Base-by-base conservation (phyloP, 2,888 invertebrate genomes). In the Ecdyonurus torrentis region DNA sequence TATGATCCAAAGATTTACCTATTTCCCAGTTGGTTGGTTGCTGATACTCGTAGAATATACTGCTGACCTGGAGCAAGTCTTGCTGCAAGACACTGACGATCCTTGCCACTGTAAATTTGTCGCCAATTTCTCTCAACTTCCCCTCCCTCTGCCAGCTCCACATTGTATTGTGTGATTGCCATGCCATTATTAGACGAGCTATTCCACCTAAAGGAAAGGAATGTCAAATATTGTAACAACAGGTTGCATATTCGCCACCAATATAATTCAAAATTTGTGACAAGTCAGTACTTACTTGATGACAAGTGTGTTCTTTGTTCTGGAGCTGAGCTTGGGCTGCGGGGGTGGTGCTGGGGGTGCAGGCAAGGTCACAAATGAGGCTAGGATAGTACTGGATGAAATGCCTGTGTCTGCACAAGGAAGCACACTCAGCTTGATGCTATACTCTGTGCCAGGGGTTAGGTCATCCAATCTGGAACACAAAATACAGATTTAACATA, bases 361-460 rank as follows among this genome's bases (percentile, higher is more conserved):
- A 64, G 87, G 74, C 23, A 86, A 85, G 37, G 93, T 93, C 67
- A 82, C 82, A 77, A 93, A 91, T 68, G 84, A 85, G 65, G 86
- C 83, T 63, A 89, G 85, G 71, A 87, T 87, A 20, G 55, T 55
- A 22, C 15, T 20, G 65, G 89, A 88, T 7, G 86, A 83, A 52
- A 83, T 81, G 61, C 91, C 91, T 66, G 84, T 83, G 66, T 86
- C 72, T 71, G 84, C 85, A 67, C 90, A 88, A 66, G 87, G 76
- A 70, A 86, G 83, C 68, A 89, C 88, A 75, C 87, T 87, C 67
- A 89, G 78, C 70, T 89, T 86, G 68, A 92, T 86, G 65, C 86
- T 84, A 76, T 92, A 93, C 72, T 90, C 89, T 72, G 88, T 87
- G n/a, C 89, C 90, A 18, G 93, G 92, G 73, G 86, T 83, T 70